Percentiles rank a stretch among this genome's conserved stretches.
These are phyloP conservation scores for Myoxocephalus aenaeus DNA, from an alignment of 2,797 vertebrate species.

Conservation along the genomic window DNA sequence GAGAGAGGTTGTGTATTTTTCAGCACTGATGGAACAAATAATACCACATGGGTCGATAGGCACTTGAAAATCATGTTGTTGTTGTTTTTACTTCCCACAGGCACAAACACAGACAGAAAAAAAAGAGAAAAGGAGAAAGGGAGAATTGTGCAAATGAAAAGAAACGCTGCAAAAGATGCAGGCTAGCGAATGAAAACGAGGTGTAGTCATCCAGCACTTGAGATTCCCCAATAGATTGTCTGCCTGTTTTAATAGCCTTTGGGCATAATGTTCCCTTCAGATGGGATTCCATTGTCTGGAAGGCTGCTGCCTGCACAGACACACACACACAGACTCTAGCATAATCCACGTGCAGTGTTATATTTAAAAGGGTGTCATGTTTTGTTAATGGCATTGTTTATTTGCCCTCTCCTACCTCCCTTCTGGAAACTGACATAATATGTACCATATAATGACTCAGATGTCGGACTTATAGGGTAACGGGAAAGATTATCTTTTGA, in stretches of 20 bases:
- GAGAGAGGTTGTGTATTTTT: conserved; percentile 16
- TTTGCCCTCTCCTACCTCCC: background rate
- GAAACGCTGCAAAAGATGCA: conserved; percentile 20
- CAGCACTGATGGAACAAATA: conserved; percentile 16
- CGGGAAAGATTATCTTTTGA: background rate
- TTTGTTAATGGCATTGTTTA: conserved; percentile 3
- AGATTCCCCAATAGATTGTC: conserved; percentile 51
- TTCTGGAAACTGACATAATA: background rate
- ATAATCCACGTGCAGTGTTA: background rate
- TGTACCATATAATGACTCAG: background rate
- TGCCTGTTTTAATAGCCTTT: conserved; percentile 50
- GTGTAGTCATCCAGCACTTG: conserved; percentile 1
- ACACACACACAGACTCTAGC: background rate
- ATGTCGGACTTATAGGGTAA: background rate
- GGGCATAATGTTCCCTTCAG: conserved; percentile 40
- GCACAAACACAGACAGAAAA: background rate
- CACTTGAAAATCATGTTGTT: background rate
- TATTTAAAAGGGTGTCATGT: conserved; percentile 7
- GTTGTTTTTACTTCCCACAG: conserved; percentile 2
- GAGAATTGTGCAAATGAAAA: conserved; percentile 30
- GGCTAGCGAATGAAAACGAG: conserved; percentile 33
- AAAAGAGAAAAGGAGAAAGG: background rate
- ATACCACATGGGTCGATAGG: conserved; percentile 30
- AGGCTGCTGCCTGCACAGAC: conserved; percentile 30
- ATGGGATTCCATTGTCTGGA: conserved; percentile 48